Conservation (phyloP, 2,888 invertebrate genomes). For the Lamproptera curius region DNA sequence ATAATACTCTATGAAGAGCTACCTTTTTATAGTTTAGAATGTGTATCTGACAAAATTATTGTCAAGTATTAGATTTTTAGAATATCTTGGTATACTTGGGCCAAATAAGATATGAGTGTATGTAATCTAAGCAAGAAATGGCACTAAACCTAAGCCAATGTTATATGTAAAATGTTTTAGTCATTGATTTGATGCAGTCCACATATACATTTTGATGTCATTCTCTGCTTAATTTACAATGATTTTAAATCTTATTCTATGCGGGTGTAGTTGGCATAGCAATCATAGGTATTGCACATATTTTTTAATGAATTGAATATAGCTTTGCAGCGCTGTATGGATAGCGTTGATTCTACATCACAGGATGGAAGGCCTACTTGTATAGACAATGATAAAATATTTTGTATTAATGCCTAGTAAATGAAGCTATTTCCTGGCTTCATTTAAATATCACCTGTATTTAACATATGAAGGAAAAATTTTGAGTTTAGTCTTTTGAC, state of each 20-base stretch:
- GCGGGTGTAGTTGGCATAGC: neutral
- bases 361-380: constrained; percentile 31
- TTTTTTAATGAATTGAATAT: neutral
- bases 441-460: constrained; percentile 4
- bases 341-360: constrained; percentile 26
- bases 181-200: too few relatives aligned
- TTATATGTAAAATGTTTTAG: too few relatives aligned
- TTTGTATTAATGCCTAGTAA: constrained; percentile 10
- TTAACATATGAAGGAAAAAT: constrained; percentile 3
- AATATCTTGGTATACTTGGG: too few relatives aligned
- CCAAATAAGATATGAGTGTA: too few relatives aligned
- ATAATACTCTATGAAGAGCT: neutral
- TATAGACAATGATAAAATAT: constrained; percentile 18
- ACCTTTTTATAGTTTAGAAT: neutral
- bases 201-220: too few relatives aligned
- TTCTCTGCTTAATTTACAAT: too few relatives aligned
- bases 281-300: neutral
- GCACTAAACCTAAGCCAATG: too few relatives aligned
- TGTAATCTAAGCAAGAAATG: too few relatives aligned
- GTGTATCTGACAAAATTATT: constrained; percentile 3
- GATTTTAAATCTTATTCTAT: too few relatives aligned
- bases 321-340: neutral
- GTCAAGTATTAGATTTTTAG: constrained; percentile 11
- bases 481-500: constrained; percentile 10
- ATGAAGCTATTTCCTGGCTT: constrained; percentile 8